phyloP scores from a whole-genome alignment of 2,888 invertebrate species.

The Sympetrum striolatum region DNA sequence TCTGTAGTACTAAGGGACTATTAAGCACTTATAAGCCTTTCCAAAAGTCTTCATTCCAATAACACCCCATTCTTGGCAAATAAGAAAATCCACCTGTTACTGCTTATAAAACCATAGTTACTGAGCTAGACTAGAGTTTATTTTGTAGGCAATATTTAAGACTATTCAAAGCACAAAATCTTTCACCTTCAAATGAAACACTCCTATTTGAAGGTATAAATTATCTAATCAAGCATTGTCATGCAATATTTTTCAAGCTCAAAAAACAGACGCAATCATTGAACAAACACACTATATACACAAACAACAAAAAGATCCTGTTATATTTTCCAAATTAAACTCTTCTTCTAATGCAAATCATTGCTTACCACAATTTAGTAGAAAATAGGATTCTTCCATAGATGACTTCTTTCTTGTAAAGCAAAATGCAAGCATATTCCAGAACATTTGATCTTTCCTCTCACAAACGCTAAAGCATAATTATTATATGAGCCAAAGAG shows the following conservation, averaged over 20 bases:
- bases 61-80: constrained; percentile 45
- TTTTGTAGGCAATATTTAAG: constrained; percentile 37
- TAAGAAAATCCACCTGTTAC: constrained; percentile 44
- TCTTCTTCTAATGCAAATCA: constrained; percentile 41
- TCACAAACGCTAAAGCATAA: constrained; percentile 23
- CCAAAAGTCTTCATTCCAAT: constrained; percentile 42
- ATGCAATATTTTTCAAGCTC: constrained; percentile 39
- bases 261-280: constrained; percentile 31
- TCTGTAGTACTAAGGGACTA: constrained; percentile 45
- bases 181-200: constrained; percentile 44
- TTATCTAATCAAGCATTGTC: constrained; percentile 39
- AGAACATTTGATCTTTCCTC: constrained; percentile 11
- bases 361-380: constrained; percentile 16
- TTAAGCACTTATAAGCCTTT: constrained; percentile 44
- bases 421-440: constrained; percentile 37
- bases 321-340: constrained; percentile 19
- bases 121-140: constrained; percentile 41
- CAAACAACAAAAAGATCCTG: constrained; percentile 40
- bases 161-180: constrained; percentile 44
- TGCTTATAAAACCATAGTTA: constrained; percentile 44
- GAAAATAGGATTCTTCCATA: constrained; percentile 26
- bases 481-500: constrained; percentile 39
- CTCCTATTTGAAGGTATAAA: constrained; percentile 29
- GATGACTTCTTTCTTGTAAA: constrained; percentile 34
- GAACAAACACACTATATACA: constrained; percentile 45